These are phyloP conservation scores for Idaea dimidiata DNA, from an alignment of 2,888 invertebrate species.

Conservation along the genomic window DNA sequence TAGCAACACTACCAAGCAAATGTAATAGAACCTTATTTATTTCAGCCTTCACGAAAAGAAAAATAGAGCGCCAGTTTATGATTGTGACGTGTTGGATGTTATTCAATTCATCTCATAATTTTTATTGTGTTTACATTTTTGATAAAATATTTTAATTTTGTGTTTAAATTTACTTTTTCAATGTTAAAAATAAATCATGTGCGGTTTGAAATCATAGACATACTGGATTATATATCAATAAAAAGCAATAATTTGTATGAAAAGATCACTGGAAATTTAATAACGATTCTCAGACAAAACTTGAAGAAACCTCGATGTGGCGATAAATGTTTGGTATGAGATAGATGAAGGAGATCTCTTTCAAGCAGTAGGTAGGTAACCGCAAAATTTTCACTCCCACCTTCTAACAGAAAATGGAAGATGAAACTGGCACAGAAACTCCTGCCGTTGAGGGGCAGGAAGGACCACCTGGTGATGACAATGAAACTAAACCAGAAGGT, in stretches of 20 bases:
- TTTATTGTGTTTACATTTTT: neutral
- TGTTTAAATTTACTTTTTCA: slow-evolving; percentile 11
- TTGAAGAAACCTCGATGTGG: slow-evolving; percentile 54
- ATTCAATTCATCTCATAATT: neutral
- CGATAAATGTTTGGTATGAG: slow-evolving; percentile 59
- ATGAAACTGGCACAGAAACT: slow-evolving; percentile 22
- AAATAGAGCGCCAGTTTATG: neutral
- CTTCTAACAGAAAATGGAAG: slow-evolving; percentile 30
- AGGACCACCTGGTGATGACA: slow-evolving; percentile 13
- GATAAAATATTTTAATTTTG: slow-evolving; percentile 32
- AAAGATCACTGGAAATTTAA: slow-evolving; percentile 63
- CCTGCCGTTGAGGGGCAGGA: slow-evolving; percentile 2
- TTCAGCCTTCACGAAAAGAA: neutral
- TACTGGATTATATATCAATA: slow-evolving; percentile 56
- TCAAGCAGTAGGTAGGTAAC: slow-evolving; percentile 1
- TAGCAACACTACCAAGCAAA: too few relatives aligned
- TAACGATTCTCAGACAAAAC: slow-evolving; percentile 48
- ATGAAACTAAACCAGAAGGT: slow-evolving; percentile 25
- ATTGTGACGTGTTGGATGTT: neutral
- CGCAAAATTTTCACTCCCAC: neutral
- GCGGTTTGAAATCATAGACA: slow-evolving; percentile 51
- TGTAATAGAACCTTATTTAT: neutral
- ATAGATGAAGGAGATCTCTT: slow-evolving; percentile 26
- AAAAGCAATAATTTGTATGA: slow-evolving; percentile 58
- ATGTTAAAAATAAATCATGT: slow-evolving; percentile 60